Conservation (phyloP, 2,113 vertebrate species). For the Carassius gibelio region DNA sequence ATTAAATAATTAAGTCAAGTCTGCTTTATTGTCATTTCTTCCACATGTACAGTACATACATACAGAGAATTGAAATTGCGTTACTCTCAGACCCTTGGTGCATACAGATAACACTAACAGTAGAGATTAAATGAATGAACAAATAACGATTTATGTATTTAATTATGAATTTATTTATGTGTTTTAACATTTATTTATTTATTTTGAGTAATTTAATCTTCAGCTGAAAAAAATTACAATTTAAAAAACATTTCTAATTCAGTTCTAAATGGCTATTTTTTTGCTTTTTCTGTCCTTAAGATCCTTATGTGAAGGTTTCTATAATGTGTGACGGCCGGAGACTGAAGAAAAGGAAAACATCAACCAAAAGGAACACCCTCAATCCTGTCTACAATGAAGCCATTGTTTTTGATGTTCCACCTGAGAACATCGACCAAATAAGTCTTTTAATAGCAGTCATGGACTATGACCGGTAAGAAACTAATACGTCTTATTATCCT, state of each 20-base stretch:
- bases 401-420: constrained; percentile 98
- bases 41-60: no score
- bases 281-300: constrained; percentile 67
- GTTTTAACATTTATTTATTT: no score
- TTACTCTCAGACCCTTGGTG: no score
- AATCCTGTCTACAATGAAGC: constrained; percentile 99
- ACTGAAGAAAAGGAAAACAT: constrained; percentile 97
- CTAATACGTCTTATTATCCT: not conserved
- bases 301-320: constrained; percentile 98
- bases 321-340: constrained; percentile 95
- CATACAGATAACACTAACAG: no score
- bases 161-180: no score
- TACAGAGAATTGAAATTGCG: no score
- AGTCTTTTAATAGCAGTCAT: constrained; percentile 96
- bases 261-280: not conserved
- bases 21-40: no score
- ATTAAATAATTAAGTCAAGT: no score
- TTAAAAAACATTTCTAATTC: not conserved
- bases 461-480: constrained; percentile 96
- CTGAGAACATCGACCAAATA: constrained; percentile 98
- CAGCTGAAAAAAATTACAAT: no score
- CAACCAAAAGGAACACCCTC: constrained; percentile 96
- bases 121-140: no score
- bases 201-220: no score
- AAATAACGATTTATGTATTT: no score